Conservation (phyloP, 2,888 invertebrate genomes). For the Pachycephus smyrnensis region DNA sequence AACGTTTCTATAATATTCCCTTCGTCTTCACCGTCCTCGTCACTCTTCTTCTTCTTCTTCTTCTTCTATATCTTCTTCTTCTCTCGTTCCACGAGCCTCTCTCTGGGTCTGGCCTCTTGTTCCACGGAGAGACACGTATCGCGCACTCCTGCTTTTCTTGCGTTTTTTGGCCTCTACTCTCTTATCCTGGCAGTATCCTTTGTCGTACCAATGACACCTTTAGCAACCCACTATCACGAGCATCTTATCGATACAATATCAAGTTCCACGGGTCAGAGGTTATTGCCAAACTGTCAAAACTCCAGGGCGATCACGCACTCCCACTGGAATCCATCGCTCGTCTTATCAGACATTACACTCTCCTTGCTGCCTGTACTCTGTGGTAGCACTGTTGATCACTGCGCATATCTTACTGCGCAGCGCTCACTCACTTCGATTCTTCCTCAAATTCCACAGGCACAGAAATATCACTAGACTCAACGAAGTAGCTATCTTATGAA, state of each 20-base stretch:
- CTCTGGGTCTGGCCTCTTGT: slow-evolving; percentile 9
- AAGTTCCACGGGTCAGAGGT: neutral
- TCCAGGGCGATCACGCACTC: slow-evolving; percentile 42
- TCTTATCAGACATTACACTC: slow-evolving; percentile 60
- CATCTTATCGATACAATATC: neutral
- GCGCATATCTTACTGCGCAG: slow-evolving; percentile 32
- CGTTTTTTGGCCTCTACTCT: neutral
- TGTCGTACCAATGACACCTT: slow-evolving; percentile 2
- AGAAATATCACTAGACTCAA: neutral
- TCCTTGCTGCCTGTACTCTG: slow-evolving; percentile 19
- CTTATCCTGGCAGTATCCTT: neutral
- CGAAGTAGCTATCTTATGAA: neutral
- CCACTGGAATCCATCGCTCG: slow-evolving; percentile 50
- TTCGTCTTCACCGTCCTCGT: slow-evolving; percentile 10
- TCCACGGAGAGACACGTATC: slow-evolving; percentile 30
- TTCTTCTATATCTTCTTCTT: slow-evolving; percentile 3
- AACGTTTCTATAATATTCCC: neutral
- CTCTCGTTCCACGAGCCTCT: neutral
- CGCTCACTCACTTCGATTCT: neutral
- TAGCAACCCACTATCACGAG: neutral
- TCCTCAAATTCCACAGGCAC: neutral
- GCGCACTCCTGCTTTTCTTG: slow-evolving; percentile 11
- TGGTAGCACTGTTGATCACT: slow-evolving; percentile 20
- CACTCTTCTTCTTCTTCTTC: slow-evolving; percentile 7
- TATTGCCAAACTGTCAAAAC: slow-evolving; percentile 45